Evolutionary conservation across 2,113 vertebrate genomes (phyloP).

Genomic region (Microtus montanus): DNA sequence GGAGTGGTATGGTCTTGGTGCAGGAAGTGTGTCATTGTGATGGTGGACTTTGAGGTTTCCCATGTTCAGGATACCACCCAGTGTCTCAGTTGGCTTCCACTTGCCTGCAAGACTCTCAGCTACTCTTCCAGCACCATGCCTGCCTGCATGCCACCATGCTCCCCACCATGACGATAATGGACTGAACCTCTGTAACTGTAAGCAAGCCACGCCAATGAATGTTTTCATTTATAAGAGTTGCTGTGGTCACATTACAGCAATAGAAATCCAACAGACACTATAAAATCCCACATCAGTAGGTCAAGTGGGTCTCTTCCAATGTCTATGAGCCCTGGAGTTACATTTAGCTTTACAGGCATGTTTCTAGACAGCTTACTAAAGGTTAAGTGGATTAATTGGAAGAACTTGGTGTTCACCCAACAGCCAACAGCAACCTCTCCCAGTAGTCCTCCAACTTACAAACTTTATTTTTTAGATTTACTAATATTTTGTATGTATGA

Average conservation of each 20-base stretch:
- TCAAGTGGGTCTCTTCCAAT: background rate
- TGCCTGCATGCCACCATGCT: background rate
- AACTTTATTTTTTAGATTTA: background rate
- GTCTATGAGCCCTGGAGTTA: background rate
- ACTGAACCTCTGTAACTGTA: background rate
- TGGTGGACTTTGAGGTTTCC: background rate
- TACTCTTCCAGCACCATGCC: background rate
- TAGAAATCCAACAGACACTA: background rate
- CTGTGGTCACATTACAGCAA: background rate
- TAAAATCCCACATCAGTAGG: background rate
- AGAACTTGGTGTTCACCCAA: background rate
- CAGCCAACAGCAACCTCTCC: background rate
- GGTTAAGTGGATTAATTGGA: background rate
- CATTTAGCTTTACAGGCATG: background rate
- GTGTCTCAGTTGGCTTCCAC: background rate
- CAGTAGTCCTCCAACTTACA: background rate
- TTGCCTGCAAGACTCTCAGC: background rate
- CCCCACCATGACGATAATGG: background rate
- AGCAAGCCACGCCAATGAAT: background rate
- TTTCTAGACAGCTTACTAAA: background rate
- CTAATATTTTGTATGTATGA: background rate
- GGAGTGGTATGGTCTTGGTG: background rate
- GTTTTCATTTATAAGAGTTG: background rate
- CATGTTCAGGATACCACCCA: background rate
- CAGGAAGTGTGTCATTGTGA: background rate